phyloP scores from a whole-genome alignment of 1,140 invertebrate genomes.

The Propsilocerus akamusi region DNA sequence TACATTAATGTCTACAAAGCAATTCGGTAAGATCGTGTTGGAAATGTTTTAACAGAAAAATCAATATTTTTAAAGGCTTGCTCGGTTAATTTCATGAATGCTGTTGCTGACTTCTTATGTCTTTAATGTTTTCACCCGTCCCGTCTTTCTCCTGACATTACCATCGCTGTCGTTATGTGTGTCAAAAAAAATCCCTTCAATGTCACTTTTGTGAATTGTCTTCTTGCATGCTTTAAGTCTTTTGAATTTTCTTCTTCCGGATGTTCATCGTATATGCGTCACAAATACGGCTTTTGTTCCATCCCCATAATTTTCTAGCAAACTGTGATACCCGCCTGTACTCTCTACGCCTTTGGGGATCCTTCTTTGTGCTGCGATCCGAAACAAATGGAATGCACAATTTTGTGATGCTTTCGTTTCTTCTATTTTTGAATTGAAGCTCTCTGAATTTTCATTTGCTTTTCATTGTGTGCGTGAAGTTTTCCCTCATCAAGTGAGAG shows the following conservation, averaged over 20 bases:
- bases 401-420: too few relatives aligned
- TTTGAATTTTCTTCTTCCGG: neutral
- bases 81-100: too few relatives aligned
- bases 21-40: too few relatives aligned
- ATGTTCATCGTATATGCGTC: too few relatives aligned
- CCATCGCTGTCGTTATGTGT: neutral
- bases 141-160: too few relatives aligned
- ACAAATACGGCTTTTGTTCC: too few relatives aligned
- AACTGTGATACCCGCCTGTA: too few relatives aligned
- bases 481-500: neutral
- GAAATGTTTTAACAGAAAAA: too few relatives aligned
- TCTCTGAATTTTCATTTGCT: neutral
- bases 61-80: constrained; percentile 2
- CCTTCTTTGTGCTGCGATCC: neutral
- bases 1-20: too few relatives aligned
- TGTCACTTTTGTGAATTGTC: constrained; percentile 1
- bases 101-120: neutral
- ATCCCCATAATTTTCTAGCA: neutral
- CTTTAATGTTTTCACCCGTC: neutral
- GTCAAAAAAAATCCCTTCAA: neutral
- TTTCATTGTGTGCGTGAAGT: neutral
- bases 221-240: neutral
- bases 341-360: neutral
- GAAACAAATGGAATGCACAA: neutral
- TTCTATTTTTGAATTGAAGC: neutral